Conservation (phyloP, 2,797 vertebrate genomes). For the Octomys mimax region DNA sequence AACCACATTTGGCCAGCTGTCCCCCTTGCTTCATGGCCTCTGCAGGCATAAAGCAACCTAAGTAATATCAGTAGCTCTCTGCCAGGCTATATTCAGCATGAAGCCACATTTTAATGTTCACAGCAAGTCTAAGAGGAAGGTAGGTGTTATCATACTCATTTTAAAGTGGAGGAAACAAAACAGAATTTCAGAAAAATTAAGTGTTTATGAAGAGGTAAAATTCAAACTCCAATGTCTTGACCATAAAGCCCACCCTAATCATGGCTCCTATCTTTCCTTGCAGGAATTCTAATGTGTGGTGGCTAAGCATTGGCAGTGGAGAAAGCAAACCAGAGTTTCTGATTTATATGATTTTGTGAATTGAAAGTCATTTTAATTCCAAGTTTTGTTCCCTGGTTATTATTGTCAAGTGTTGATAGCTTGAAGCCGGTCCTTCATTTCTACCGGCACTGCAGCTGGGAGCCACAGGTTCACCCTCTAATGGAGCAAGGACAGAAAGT, state of each 20-base stretch:
- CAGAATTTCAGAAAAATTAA: neutral
- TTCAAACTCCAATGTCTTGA: neutral
- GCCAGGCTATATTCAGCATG: neutral
- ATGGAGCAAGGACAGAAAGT: neutral
- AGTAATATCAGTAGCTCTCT: neutral
- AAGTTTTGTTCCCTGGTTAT: constrained; percentile 44
- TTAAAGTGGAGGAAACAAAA: neutral
- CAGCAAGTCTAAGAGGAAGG: constrained; percentile 12
- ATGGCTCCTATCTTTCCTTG: neutral
- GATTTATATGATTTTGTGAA: neutral
- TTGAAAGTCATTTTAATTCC: constrained; percentile 48
- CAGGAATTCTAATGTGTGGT: neutral
- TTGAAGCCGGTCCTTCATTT: constrained; percentile 55
- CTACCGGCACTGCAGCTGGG: neutral
- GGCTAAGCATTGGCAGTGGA: neutral
- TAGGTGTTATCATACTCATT: constrained; percentile 41
- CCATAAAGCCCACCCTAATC: neutral
- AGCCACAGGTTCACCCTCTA: neutral
- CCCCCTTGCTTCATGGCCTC: neutral
- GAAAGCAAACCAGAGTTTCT: constrained; percentile 33
- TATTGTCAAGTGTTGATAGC: constrained; percentile 50
- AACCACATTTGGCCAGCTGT: too few species aligned
- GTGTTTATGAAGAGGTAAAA: neutral
- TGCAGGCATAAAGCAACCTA: neutral
- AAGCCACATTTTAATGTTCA: neutral